These are phyloP conservation scores for Pogonocherus hispidulus DNA, from an alignment of 2,888 invertebrate genomes.

Conservation along the genomic window DNA sequence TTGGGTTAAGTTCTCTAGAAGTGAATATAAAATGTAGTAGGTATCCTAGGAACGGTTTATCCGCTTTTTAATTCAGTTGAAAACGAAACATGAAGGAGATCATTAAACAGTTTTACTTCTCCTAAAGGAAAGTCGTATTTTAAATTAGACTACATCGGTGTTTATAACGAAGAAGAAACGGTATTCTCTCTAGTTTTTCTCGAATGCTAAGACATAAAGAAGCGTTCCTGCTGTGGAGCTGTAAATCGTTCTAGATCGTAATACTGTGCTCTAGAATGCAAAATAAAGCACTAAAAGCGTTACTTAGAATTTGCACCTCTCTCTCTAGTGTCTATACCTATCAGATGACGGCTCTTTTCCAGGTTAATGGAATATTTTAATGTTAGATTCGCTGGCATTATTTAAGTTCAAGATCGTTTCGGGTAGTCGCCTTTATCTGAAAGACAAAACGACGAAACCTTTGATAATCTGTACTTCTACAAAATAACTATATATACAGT, in stretches of 20 bases:
- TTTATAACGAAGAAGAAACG: neutral
- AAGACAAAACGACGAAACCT: too few relatives aligned
- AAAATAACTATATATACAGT: too few relatives aligned
- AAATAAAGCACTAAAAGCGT: slow-evolving; percentile 14
- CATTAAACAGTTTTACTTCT: neutral
- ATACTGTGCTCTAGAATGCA: neutral
- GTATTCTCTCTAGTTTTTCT: slow-evolving; percentile 4
- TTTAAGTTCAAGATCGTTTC: neutral
- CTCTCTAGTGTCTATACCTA: neutral
- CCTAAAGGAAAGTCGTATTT: neutral
- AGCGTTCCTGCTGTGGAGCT: slow-evolving; percentile 3
- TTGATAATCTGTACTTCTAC: too few relatives aligned
- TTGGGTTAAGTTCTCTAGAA: neutral
- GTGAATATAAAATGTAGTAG: neutral
- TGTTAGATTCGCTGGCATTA: neutral
- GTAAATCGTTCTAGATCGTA: slow-evolving; percentile 21
- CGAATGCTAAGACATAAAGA: slow-evolving; percentile 13
- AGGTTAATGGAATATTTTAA: slow-evolving; percentile 1
- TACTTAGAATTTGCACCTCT: neutral
- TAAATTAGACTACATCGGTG: neutral
- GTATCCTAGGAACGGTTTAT: neutral
- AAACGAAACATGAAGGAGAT: neutral
- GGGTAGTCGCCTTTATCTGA: too few relatives aligned
- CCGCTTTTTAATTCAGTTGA: neutral
- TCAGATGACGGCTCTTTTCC: slow-evolving; percentile 1